Evolutionary conservation across 35 echinoderm and acorn worm genomes (phyloP).

Genomic region (Ophiothrix spiculata): DNA sequence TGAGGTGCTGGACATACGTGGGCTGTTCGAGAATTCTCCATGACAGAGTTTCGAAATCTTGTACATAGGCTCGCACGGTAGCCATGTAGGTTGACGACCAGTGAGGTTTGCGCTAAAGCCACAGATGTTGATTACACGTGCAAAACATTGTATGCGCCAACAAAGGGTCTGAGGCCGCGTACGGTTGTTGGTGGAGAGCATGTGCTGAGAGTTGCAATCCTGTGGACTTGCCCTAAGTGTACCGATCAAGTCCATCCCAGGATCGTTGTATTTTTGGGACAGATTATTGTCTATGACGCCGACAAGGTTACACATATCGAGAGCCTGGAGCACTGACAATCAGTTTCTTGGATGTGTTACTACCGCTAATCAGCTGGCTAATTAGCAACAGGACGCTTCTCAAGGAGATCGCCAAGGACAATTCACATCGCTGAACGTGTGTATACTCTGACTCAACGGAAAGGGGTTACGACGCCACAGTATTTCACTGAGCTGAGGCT

Average conservation of each 20-base stretch:
- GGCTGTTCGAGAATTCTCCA: constrained; percentile 56
- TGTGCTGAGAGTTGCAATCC: constrained; percentile 26
- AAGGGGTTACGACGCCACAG: constrained; percentile 43
- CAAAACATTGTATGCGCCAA: constrained; percentile 67
- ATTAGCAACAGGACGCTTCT: constrained; percentile 35
- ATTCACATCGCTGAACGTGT: constrained; percentile 48
- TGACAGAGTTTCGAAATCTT: constrained; percentile 49
- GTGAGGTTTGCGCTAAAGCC: constrained; percentile 44
- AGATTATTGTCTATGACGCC: constrained; percentile 31
- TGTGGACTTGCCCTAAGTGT: constrained; percentile 26
- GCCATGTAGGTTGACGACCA: constrained; percentile 49
- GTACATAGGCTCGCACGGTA: constrained; percentile 52
- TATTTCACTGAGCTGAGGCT: constrained; percentile 54
- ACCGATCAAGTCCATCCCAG: constrained; percentile 56
- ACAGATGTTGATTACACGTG: constrained; percentile 20
- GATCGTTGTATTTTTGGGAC: constrained; percentile 10
- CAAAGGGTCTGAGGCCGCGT: constrained; percentile 36
- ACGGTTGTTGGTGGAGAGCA: constrained; percentile 31
- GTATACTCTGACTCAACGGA: too few relatives aligned
- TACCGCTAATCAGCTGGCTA: constrained; percentile 47
- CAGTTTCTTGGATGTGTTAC: constrained; percentile 17
- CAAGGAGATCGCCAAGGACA: constrained; percentile 43
- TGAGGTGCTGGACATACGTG: constrained; percentile 58
- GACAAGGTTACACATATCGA: constrained; percentile 36
- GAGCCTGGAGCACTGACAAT: neutral